Evolutionary conservation across 2,888 invertebrate species (phyloP).

Genomic region (Tenthredo notha): DNA sequence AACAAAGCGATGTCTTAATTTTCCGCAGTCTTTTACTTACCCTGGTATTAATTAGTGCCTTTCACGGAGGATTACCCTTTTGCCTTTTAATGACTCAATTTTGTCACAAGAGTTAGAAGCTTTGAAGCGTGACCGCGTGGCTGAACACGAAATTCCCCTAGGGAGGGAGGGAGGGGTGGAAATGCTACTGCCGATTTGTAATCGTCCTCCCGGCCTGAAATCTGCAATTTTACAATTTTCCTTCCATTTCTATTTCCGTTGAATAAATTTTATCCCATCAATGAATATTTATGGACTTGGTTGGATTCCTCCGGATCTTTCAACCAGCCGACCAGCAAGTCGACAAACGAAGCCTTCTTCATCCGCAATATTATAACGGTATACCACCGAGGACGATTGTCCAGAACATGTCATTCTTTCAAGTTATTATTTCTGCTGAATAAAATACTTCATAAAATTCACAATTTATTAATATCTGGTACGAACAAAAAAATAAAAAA

Average conservation of each 20-base stretch:
- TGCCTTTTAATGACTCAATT: conserved; percentile 43
- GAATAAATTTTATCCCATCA: conserved; percentile 60
- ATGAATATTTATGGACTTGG: conserved; percentile 69
- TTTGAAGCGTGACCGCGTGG: conserved; percentile 40
- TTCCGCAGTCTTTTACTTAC: conserved; percentile 30
- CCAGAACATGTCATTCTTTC: neutral
- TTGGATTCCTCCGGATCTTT: conserved; percentile 23
- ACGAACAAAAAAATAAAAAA: too few relatives aligned
- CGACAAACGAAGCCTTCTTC: neutral
- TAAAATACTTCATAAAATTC: neutral
- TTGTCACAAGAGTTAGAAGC: conserved; percentile 44
- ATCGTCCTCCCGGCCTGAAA: conserved; percentile 21
- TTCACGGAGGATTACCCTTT: conserved; percentile 32
- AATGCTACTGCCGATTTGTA: conserved; percentile 27
- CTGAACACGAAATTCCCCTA: conserved; percentile 35
- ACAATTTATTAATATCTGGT: neutral
- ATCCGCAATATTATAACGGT: neutral
- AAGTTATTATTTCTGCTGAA: conserved; percentile 14
- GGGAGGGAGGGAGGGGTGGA: too few relatives aligned
- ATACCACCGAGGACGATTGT: neutral
- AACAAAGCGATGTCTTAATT: neutral
- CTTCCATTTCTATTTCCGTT: conserved; percentile 48
- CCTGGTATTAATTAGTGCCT: conserved; percentile 36
- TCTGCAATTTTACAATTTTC: conserved; percentile 51
- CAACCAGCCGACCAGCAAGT: neutral